phyloP scores from a whole-genome alignment of 2,888 invertebrate species.

The Hipparchia semele region DNA sequence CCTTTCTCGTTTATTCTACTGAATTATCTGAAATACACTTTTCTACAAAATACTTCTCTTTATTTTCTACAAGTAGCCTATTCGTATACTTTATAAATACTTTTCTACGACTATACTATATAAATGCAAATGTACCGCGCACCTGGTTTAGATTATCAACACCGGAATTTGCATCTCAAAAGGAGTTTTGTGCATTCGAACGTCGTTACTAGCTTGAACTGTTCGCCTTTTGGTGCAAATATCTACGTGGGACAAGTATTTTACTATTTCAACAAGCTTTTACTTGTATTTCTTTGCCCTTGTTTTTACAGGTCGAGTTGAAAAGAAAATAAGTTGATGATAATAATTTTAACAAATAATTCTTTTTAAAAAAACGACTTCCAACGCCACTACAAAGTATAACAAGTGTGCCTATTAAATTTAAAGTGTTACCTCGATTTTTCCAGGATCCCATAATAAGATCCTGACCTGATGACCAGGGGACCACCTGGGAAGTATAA shows the following conservation, averaged over 20 bases:
- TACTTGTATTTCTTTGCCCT: not conserved
- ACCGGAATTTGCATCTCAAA: conserved; percentile 37
- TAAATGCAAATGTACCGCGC: conserved; percentile 27
- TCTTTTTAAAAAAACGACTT: too few species aligned
- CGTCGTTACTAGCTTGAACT: conserved; percentile 20
- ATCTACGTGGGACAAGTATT: conserved; percentile 10
- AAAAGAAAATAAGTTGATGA: too few species aligned
- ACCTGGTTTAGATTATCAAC: conserved; percentile 37
- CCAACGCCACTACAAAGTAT: too few species aligned
- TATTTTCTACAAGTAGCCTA: not conserved
- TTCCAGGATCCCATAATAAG: too few species aligned
- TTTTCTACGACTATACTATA: conserved; percentile 22
- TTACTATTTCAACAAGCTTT: conserved; percentile 5
- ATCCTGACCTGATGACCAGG: too few species aligned
- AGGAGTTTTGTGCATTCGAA: conserved; percentile 30
- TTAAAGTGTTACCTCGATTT: too few species aligned
- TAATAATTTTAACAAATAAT: too few species aligned
- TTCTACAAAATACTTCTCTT: not conserved
- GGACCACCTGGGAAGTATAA: too few species aligned
- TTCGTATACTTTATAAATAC: conserved; percentile 18
- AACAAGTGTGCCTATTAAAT: too few species aligned
- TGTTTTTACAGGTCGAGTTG: too few species aligned
- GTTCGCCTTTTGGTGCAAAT: conserved; percentile 22
- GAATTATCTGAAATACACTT: not conserved
- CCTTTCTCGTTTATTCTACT: too few species aligned